phyloP scores from a whole-genome alignment of 2,888 invertebrate genomes.

The Patella ulyssiponensis region DNA sequence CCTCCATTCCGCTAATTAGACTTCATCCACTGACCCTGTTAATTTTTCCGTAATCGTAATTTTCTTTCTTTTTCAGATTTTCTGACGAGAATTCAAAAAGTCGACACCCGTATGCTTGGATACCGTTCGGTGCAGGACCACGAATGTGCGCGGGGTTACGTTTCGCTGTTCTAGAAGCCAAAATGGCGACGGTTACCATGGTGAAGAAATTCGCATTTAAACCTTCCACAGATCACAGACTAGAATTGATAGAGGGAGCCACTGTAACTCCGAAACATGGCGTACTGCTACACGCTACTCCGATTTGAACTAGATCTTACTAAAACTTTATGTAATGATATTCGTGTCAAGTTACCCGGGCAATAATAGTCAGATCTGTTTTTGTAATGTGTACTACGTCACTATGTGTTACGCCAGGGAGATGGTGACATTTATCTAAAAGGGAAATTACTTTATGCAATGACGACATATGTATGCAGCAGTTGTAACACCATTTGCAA shows the following conservation, averaged over 20 bases:
- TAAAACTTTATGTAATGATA: too few species aligned
- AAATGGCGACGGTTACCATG: slow-evolving; percentile 58
- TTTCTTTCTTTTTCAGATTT: slow-evolving; percentile 52
- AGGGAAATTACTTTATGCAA: too few species aligned
- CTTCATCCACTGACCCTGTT: background rate
- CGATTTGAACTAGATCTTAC: too few species aligned
- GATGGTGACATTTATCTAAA: background rate
- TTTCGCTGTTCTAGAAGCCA: slow-evolving; percentile 65
- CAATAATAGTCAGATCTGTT: slow-evolving; percentile 8
- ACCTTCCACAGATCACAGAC: slow-evolving; percentile 45
- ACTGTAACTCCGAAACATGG: slow-evolving; percentile 62
- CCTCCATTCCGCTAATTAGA: background rate
- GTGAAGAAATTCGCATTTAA: slow-evolving; percentile 55
- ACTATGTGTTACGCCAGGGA: background rate
- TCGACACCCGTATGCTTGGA: slow-evolving; percentile 62
- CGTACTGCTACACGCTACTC: slow-evolving; percentile 42
- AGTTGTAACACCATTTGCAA: too few species aligned
- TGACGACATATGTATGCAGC: too few species aligned
- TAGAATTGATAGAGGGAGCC: slow-evolving; percentile 60
- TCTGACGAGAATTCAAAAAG: slow-evolving; percentile 46
- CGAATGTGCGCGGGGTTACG: slow-evolving; percentile 64
- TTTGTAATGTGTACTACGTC: background rate
- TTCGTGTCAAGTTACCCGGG: background rate
- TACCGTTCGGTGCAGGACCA: slow-evolving; percentile 68
- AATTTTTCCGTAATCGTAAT: too few species aligned